Base-by-base conservation (phyloP, 2,888 invertebrate genomes). In the Agrypnus murinus region DNA sequence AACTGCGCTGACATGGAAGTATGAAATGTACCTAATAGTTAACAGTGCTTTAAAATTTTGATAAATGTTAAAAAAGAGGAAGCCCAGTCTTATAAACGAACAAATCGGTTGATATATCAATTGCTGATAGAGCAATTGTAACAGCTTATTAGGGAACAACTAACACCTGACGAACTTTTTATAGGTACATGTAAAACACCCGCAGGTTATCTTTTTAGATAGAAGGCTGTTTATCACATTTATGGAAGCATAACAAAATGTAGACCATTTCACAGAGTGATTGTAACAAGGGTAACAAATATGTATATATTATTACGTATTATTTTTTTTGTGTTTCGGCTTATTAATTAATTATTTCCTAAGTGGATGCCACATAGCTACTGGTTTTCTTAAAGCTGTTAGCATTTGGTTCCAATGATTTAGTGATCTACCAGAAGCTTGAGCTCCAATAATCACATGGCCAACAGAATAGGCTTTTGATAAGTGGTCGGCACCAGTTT, bases 381-480 rank as follows among this genome's bases (percentile, higher is more conserved):
- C 91, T 0, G 94, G 94, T 81, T 93, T 94, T 73, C 94, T 88
- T 50, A 93, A 87, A 14, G 93, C 92, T 36, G 92, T 89, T 82
- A 95, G 87, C 94, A 95, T 95, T 86, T 94, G 94, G 81, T 92
- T 92, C 94, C 94, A 95, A 81, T 95, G 95, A 19, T 91, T 90
- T 60, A 93, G 82, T 1, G 93, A 90, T 80, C 92, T 89, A 65
- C 94, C 94, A 40, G 90, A 89, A 10, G 92, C 90, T 79, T 90
- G 90, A 40, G 92, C 89, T 19, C 94, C 94, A 12, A 94, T 90
- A 72, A 94, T 92, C 63, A 95, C 91, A 84, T 95, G 94, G 14
- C 95, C 95, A 70, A 95, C 87, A n/a, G 93, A 89, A 77, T 88
- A 87, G 10, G 91, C 88, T 77, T 89, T 88, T 4, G 88, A 86